A percentile compares a stretch with the other conserved stretches of the same genome.
phyloP scores from a whole-genome alignment of 1,140 invertebrate genomes.

The Scaptomyza graminum region DNA sequence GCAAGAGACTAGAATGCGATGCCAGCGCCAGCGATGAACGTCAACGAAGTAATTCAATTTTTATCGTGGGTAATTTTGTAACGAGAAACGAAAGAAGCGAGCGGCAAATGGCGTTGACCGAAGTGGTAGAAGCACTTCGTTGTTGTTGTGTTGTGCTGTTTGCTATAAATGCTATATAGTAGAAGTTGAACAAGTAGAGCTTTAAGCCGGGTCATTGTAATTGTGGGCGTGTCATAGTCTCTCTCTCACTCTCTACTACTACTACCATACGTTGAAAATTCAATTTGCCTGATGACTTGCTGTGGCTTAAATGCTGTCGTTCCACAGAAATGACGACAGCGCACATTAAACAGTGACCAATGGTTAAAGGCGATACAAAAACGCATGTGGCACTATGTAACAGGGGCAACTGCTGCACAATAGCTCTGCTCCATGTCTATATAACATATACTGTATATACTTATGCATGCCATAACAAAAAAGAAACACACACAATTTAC shows the following conservation, averaged over 20 bases:
- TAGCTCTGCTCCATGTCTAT: constrained; percentile 58
- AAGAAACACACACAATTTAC: constrained; percentile 18
- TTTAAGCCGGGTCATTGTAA: constrained; percentile 40
- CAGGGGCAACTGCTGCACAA: constrained; percentile 19
- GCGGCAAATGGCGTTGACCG: constrained; percentile 46
- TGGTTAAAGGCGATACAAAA: constrained; percentile 38
- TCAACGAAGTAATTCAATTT: constrained; percentile 83
- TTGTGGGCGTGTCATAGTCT: constrained; percentile 23
- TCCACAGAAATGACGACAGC: constrained; percentile 66
- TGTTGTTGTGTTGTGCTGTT: constrained; percentile 7
- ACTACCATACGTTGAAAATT: constrained; percentile 82
- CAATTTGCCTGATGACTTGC: constrained; percentile 83
- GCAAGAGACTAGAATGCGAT: constrained; percentile 29
- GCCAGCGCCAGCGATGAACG: constrained; percentile 26
- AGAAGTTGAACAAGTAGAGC: constrained; percentile 37
- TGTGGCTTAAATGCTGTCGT: constrained; percentile 75
- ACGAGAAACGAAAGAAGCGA: constrained; percentile 78
- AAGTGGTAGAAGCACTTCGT: background rate
- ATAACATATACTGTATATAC: constrained; percentile 77
- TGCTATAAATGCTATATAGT: constrained; percentile 30
- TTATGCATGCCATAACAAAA: constrained; percentile 71
- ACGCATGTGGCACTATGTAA: constrained; percentile 28
- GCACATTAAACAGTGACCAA: constrained; percentile 70
- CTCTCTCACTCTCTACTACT: background rate
- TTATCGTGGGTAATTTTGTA: constrained; percentile 84